Evolutionary conservation across 2,113 vertebrate species (phyloP), one percentile per base, ranked within the genome.

Genomic region (Podocnemis expansa): DNA sequence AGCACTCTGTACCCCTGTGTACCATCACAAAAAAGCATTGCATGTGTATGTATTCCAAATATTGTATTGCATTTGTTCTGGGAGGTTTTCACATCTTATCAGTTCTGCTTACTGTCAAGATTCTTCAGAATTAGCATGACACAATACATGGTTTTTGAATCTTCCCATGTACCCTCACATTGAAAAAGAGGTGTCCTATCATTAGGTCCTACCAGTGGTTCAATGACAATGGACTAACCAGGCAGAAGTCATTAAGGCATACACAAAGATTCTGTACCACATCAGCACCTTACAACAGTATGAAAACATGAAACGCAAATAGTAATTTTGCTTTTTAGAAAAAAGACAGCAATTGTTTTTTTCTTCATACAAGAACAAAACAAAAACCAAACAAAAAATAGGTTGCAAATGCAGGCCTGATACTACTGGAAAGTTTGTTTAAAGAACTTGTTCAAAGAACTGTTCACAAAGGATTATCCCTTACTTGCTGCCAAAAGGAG

Each of bases 131-230:
- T 56, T 58, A 76, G 54, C 73, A 51, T 19, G 5, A 2, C 12
- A 22, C 34, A 87, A 89, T 10, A 67, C 49, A 45, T 31, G 21
- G 84, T 70, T 60, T 67, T 76, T 90, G 31, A 78, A 56, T 84
- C 56, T 78, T 75, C 31, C 12, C 45, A 4, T 49, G 55, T 81
- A 52, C 13, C 51, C 51, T 52, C 51, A 52, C 51, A 75, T 25
- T 19, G 38, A 14, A 45, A 49, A 60, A 47, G 24, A 5, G 10
- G 19, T 51, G 79, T n/a, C n/a, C n/a, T 4, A 21, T 80, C 41
- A 10, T 17, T 31, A 38, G 41, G 10, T 10, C 2, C 12, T 78
- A 84, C n/a, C 3, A 27, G 90, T 17, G 75, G 43, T 31, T 52
- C 21, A 70, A 3, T 9, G 13, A 49, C 21, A 83, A 80, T 82